Percentiles rank a stretch among this genome's conserved stretches.
Conservation (phyloP, 2,888 invertebrate genomes). For the Yponomeuta sedellus region DNA sequence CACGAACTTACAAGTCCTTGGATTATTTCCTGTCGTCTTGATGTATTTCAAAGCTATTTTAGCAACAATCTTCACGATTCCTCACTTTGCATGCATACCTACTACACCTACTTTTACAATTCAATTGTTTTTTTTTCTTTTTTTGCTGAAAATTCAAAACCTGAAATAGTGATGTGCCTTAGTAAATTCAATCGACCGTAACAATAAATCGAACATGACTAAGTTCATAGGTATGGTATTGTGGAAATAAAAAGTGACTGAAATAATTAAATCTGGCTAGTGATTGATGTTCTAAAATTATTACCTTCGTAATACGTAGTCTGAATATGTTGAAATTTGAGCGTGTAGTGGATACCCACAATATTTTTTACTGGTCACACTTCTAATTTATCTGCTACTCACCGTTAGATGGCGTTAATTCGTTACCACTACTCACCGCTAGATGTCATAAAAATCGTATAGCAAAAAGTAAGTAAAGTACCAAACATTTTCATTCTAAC, state of each 20-base stretch:
- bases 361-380: too few relatives aligned
- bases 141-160: constrained; percentile 12
- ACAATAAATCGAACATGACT: background rate
- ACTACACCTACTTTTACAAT: constrained; percentile 13
- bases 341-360: too few relatives aligned
- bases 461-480: too few relatives aligned
- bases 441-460: background rate
- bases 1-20: background rate
- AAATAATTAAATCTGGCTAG: background rate
- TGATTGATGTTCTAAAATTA: background rate
- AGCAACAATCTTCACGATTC: background rate
- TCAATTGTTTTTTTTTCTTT: constrained; percentile 20
- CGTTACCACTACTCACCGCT: constrained; percentile 1
- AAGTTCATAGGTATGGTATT: too few relatives aligned
- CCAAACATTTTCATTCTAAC: too few relatives aligned
- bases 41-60: background rate
- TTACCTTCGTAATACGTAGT: background rate
- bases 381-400: background rate
- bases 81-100: constrained; percentile 8
- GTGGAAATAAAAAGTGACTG: too few relatives aligned
- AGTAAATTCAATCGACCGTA: background rate
- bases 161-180: constrained; percentile 5
- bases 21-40: constrained; percentile 18
- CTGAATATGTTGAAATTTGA: too few relatives aligned
- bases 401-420: background rate